Evolutionary conservation across 2,797 vertebrate species (phyloP), one percentile per base, ranked within the genome.

Genomic region (Chaetodon trifasciatus): DNA sequence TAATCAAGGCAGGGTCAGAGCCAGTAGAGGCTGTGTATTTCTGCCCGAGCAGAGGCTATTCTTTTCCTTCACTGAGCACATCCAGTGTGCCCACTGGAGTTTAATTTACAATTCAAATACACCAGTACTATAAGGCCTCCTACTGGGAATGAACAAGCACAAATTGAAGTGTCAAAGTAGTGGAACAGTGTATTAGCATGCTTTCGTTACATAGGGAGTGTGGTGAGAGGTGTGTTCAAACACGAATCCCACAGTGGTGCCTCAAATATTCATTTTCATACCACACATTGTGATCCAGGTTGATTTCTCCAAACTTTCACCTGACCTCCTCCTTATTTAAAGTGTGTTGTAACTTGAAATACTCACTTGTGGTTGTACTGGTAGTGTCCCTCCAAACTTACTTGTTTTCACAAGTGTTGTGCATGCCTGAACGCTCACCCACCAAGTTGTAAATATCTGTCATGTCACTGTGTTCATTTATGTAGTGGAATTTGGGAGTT

Each of bases 51-150:
- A 16, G 77, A 52, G 46, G 74, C 24, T 50, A 69, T 87, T 88
- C 60, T 91, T 82, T 76, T 70, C 56, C 75, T 47, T 74, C 67
- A 47, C 63, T 75, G 68, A 75, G 64, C 76, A 65, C 73, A 85
- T 84, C 62, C 79, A 71, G 9, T 24, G 56, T 75, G 42, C 46
- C 70, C 37, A 44, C 44, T 49, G 77, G 79, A 82, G 62, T 79
- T 83, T 82, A 70, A 89, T 86, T 90, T 88, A 78, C 85, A 93
- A 86, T 90, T 91, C 73, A 92, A 86, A 93, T 81, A 47, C 76
- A 70, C 88, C 49, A 24, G 17, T 52, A 63, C 64, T 52, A 63
- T 61, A 62, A 28, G 63, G 66, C 67, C 78, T 88, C 92, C 87
- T 77, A 71, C 72, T 21, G 75, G 74, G 80, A 83, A 57, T 65